Conservation (phyloP, 2,797 vertebrate genomes). For the Sebastolobus alascanus region DNA sequence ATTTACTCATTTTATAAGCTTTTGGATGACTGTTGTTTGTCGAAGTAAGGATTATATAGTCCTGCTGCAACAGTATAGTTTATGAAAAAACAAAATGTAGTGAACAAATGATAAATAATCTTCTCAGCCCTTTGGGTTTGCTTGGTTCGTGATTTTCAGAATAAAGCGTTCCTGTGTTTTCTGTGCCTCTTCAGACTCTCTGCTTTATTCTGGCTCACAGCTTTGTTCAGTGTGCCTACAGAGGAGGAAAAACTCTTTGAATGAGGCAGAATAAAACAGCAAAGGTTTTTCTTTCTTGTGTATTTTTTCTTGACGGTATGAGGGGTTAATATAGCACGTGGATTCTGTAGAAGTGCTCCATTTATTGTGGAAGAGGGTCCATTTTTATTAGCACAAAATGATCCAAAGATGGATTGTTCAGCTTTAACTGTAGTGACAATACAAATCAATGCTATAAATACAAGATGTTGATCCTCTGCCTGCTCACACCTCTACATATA, state of each 20-base stretch:
- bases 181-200: slow-evolving; percentile 12
- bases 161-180: slow-evolving; percentile 17
- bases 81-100: slow-evolving; percentile 4
- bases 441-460: slow-evolving; percentile 25
- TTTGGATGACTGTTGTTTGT: background rate
- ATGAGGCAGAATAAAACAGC: background rate
- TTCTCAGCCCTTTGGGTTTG: slow-evolving; percentile 30
- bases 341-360: background rate
- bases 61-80: slow-evolving; percentile 3
- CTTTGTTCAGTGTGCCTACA: slow-evolving; percentile 22
- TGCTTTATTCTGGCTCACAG: slow-evolving; percentile 6
- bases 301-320: slow-evolving; percentile 6
- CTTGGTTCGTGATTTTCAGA: slow-evolving; percentile 44
- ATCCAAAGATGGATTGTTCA: background rate
- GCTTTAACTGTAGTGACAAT: background rate
- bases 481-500: slow-evolving; percentile 3
- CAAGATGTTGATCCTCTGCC: slow-evolving; percentile 22
- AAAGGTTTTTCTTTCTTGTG: background rate
- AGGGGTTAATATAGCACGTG: background rate
- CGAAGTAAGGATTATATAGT: background rate
- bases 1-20: background rate
- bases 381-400: slow-evolving; percentile 1
- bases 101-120: slow-evolving; percentile 24
- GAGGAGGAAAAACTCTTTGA: slow-evolving; percentile 18
- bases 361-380: background rate